Evolutionary conservation across 2,113 vertebrate genomes (phyloP).

Genomic region (Rhynchopsitta pachyrhyncha): DNA sequence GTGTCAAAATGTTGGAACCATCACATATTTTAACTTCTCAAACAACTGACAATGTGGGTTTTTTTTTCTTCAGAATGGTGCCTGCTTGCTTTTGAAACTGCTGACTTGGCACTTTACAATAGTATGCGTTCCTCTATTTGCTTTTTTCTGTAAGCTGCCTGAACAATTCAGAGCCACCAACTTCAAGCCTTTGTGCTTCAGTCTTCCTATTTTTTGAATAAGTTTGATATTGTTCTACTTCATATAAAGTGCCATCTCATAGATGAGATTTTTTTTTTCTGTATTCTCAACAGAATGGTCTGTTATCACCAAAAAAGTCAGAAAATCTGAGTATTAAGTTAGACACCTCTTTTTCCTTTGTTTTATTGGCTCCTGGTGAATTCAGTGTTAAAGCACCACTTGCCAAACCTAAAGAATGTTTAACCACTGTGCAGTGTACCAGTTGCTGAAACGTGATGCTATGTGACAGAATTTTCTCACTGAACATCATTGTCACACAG

Average conservation of each 20-base stretch:
- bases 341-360: not conserved
- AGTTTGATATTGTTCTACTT: not conserved
- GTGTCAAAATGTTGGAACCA: not conserved
- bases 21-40: not conserved
- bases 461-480: not conserved
- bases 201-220: not conserved
- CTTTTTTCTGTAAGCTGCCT: not conserved
- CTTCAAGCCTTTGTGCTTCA: not conserved
- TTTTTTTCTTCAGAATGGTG: not conserved
- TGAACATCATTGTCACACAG: not conserved
- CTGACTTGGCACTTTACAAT: not conserved
- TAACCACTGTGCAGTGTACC: not conserved
- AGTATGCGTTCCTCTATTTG: not conserved
- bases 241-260: not conserved
- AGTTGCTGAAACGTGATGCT: not conserved
- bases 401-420: not conserved
- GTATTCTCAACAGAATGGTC: not conserved
- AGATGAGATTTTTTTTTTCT: not conserved
- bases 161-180: not conserved
- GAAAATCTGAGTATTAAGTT: not conserved
- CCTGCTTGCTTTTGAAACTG: not conserved
- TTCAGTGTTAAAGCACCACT: not conserved
- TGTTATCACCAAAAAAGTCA: not conserved
- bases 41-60: fast-evolving
- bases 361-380: not conserved